A percentile compares a stretch with the other conserved stretches of the same genome.
phyloP scores from a whole-genome alignment of 2,888 invertebrate species.

The Linnaemya tessellans region DNA sequence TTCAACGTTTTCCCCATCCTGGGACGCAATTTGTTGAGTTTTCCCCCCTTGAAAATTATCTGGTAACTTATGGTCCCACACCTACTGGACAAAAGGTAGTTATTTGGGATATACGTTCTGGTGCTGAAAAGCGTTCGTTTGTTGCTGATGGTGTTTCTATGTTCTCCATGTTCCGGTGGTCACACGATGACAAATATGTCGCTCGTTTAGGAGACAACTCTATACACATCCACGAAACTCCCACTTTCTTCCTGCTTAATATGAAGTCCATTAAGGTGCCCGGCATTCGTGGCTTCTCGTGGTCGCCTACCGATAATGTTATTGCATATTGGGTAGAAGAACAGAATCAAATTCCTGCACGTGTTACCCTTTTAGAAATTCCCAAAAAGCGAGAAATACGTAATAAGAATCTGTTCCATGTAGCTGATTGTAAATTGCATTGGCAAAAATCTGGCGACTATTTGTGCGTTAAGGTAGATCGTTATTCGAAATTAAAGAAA shows the following conservation, averaged over 20 bases:
- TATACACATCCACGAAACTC: conserved; percentile 97
- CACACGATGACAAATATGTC: conserved; percentile 97
- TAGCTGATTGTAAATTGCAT: conserved; percentile 98
- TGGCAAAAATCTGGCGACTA: conserved; percentile 99
- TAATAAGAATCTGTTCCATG: conserved; percentile 98
- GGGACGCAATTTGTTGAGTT: conserved; percentile 98
- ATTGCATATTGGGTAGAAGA: conserved; percentile 99
- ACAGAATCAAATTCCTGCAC: conserved; percentile 97
- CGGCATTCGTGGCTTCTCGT: conserved; percentile 96
- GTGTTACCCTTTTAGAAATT: conserved; percentile 95
- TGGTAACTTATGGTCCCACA: conserved; percentile 96
- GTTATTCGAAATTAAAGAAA: conserved; percentile 94
- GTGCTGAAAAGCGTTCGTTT: conserved; percentile 95
- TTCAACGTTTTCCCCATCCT: conserved; percentile 94
- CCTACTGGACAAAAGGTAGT: conserved; percentile 91
- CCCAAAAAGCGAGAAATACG: conserved; percentile 95
- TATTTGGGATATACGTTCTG: conserved; percentile 98
- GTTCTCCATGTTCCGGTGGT: conserved; percentile 99
- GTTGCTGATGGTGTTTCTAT: conserved; percentile 92
- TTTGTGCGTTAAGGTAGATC: conserved; percentile 96
- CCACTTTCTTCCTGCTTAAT: conserved; percentile 96
- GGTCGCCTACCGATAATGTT: conserved; percentile 98
- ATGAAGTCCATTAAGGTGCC: conserved; percentile 96
- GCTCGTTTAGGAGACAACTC: conserved; percentile 93
- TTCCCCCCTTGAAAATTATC: conserved; percentile 98